Evolutionary conservation across 2,797 vertebrate species (phyloP).

Genomic region (Galagoides demidoff): DNA sequence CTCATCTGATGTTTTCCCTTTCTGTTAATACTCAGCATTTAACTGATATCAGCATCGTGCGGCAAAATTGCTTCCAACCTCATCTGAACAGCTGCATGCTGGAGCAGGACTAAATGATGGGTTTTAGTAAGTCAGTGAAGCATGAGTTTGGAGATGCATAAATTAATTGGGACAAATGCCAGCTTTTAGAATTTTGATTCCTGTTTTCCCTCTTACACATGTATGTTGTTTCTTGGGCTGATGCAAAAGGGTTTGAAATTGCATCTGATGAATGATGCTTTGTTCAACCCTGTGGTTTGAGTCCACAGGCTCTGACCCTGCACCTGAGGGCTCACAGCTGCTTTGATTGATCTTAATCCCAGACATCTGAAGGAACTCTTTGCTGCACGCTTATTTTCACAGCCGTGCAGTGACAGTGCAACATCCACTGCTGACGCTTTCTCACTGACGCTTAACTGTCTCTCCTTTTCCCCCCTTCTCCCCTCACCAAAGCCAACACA

Average conservation of each 20-base stretch:
- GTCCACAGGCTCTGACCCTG: slow-evolving; percentile 49
- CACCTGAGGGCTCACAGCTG: slow-evolving; percentile 60
- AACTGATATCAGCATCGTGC: slow-evolving; percentile 76
- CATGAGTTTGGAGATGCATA: slow-evolving; percentile 64
- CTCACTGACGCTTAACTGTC: background rate
- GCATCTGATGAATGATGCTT: slow-evolving; percentile 20
- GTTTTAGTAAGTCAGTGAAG: slow-evolving; percentile 80
- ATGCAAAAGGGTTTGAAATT: slow-evolving; percentile 13
- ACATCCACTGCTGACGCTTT: slow-evolving; percentile 54
- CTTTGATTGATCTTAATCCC: slow-evolving; percentile 50
- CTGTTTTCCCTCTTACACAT: slow-evolving; percentile 55
- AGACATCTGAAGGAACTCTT: slow-evolving; percentile 45
- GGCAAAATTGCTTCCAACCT: slow-evolving; percentile 78
- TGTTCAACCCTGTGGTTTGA: slow-evolving; percentile 14
- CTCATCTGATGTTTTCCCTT: slow-evolving; percentile 69
- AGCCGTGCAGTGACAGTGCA: slow-evolving; percentile 57
- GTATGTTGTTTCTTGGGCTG: background rate
- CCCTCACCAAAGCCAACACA: background rate
- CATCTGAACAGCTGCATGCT: slow-evolving; percentile 80
- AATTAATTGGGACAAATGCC: slow-evolving; percentile 78
- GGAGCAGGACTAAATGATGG: slow-evolving; percentile 75
- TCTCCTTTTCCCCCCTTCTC: background rate
- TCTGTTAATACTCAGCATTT: slow-evolving; percentile 77
- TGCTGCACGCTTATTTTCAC: slow-evolving; percentile 63
- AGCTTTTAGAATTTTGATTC: slow-evolving; percentile 69